phyloP scores from a whole-genome alignment of 2,888 invertebrate species.

The Sinelater perroti region DNA sequence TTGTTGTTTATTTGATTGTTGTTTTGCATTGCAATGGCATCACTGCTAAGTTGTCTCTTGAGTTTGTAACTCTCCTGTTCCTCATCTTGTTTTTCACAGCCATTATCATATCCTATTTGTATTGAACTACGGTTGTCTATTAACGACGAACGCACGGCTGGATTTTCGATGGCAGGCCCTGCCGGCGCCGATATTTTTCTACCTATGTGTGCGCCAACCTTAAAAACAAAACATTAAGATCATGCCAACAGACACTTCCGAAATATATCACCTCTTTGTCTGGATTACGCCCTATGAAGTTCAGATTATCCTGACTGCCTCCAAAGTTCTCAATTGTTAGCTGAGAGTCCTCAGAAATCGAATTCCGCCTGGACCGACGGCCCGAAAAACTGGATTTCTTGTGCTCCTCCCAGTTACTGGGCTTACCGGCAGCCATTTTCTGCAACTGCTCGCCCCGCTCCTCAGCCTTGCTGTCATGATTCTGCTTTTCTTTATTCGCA shows the following conservation, averaged over 20 bases:
- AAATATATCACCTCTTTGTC: conserved; percentile 72
- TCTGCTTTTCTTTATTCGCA: conserved; percentile 70
- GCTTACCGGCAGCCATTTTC: conserved; percentile 78
- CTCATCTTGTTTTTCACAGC: conserved; percentile 69
- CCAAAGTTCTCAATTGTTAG: conserved; percentile 93
- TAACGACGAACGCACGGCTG: conserved; percentile 76
- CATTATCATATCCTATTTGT: conserved; percentile 72
- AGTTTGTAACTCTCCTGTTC: conserved; percentile 66
- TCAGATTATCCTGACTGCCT: conserved; percentile 88
- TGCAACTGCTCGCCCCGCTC: conserved; percentile 66
- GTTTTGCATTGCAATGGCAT: conserved; percentile 54
- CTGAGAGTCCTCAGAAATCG: conserved; percentile 86
- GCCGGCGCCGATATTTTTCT: conserved; percentile 66
- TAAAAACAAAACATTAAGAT: conserved; percentile 10
- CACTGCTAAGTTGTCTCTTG: conserved; percentile 69
- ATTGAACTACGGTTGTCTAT: conserved; percentile 79
- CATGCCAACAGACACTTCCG: not conserved
- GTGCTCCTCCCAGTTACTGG: conserved; percentile 84
- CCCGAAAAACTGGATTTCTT: conserved; percentile 80
- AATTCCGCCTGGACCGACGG: conserved; percentile 83
- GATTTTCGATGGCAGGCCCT: conserved; percentile 65
- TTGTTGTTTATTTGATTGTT: conserved; percentile 55
- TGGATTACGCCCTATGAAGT: conserved; percentile 83
- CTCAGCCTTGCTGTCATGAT: conserved; percentile 72
- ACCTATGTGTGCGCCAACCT: conserved; percentile 61